A percentile compares a stretch with the other conserved stretches of the same genome.
Evolutionary conservation across 92 coral and sea anemone genomes (phyloP).

Genomic region (Virgularia gustaviana): DNA sequence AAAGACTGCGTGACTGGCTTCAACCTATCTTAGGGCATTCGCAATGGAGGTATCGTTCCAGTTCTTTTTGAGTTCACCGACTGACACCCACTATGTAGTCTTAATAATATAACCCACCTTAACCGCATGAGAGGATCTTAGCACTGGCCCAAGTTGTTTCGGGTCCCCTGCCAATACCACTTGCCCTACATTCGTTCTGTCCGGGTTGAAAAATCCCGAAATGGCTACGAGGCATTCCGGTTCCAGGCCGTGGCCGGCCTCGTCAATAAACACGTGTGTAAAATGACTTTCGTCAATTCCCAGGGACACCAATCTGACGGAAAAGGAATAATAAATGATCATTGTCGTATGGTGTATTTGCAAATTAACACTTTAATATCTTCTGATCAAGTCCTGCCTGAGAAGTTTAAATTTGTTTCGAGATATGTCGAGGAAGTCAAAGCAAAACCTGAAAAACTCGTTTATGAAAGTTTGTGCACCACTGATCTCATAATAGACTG

Average conservation of each 20-base stretch:
- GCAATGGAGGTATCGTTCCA: no score
- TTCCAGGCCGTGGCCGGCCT: slow-evolving; percentile 75
- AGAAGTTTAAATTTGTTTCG: no score
- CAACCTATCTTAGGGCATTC: no score
- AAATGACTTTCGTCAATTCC: slow-evolving; percentile 65
- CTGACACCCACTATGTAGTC: neutral
- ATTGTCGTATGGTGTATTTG: neutral
- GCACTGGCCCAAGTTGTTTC: slow-evolving; percentile 81
- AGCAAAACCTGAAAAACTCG: no score
- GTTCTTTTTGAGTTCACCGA: neutral
- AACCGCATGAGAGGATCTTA: slow-evolving; percentile 70
- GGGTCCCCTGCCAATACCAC: slow-evolving; percentile 85
- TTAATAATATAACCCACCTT: slow-evolving; percentile 42
- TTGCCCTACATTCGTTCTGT: slow-evolving; percentile 69
- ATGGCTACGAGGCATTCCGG: slow-evolving; percentile 87
- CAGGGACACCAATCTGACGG: slow-evolving; percentile 60
- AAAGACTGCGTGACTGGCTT: no score
- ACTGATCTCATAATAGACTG: no score
- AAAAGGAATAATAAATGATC: neutral
- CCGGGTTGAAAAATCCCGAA: slow-evolving; percentile 67
- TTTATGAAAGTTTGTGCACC: no score
- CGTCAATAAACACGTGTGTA: slow-evolving; percentile 77
- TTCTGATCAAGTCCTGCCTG: no score
- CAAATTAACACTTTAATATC: no score
- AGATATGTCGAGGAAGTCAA: no score